Base-by-base conservation (phyloP, 1,140 invertebrate genomes). In the Drosophila parvula region DNA sequence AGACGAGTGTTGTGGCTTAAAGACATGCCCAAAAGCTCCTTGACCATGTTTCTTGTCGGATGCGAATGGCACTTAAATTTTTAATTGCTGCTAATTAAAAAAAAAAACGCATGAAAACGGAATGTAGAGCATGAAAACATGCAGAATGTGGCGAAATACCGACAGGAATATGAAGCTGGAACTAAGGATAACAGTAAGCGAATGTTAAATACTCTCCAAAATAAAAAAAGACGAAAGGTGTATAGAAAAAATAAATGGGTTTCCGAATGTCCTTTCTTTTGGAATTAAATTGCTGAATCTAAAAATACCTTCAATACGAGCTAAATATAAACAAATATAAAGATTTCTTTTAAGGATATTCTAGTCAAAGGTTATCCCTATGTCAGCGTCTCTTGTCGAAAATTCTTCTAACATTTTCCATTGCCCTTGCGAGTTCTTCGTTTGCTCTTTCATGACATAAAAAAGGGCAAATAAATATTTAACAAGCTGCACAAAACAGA, bases 1-100 rank as follows among this genome's bases (percentile, higher is more conserved):
- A 48, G 60, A 41, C 63, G 22, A 56, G 47, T 40, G 34, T 55
- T 71, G 44, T n/a, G 43, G 44, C 38, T 71, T 71, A 55, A 44
- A 74, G 50, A 14, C 32, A 14, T n/a, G 56, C 56, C 56, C 47
- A 61, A 65, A 82, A 69, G 40, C 43, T 63, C 43, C 59, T 78
- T 47, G 32, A 73, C 62, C 41, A 28, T 48, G 40, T 69, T 36
- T 22, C 47, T 48, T 44, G 70, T 57, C 51, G 79, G 59, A 27
- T 30, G 65, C 30, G 45, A 44, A 53, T 56, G 45, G 47, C 57
- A 59, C 65, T 78, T 86, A 59, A 69, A 86, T 81, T 78, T 85
- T 65, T 70, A 70, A 86, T 81, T 81, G 67, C 34, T 45, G 55
- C 69, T 75, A 78, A 84, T 86, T 84, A 81, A 62, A 78, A 74